Conservation (phyloP, 2,888 invertebrate genomes). For the Brachypterus glaber region DNA sequence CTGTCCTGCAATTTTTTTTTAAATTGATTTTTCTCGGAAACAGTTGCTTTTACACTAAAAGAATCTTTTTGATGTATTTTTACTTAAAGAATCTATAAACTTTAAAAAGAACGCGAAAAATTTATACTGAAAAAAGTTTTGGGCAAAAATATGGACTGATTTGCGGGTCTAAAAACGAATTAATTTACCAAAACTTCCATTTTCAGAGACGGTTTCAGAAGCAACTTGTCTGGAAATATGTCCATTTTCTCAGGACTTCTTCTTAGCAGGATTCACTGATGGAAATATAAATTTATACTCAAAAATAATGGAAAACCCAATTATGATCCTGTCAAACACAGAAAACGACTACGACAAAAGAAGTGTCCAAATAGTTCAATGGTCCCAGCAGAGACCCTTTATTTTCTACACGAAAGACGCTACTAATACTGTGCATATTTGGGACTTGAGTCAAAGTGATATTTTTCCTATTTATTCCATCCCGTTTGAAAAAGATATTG, state of each 20-base stretch:
- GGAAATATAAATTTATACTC: constrained; percentile 45
- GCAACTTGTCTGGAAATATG: constrained; percentile 43
- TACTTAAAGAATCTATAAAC: no score
- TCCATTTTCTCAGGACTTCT: constrained; percentile 43
- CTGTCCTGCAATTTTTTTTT: no score
- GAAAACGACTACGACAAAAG: constrained; percentile 29
- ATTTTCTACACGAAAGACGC: constrained; percentile 44
- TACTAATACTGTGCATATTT: constrained; percentile 42
- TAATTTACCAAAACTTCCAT: no score
- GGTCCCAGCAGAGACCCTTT: constrained; percentile 46
- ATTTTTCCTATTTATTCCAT: constrained; percentile 42
- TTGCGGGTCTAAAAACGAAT: no score
- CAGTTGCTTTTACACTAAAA: no score
- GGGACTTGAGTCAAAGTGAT: constrained; percentile 46
- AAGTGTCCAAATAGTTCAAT: constrained; percentile 41
- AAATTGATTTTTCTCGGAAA: no score
- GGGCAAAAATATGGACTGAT: no score
- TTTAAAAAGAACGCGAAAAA: no score
- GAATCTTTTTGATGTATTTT: no score
- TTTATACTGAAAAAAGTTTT: no score
- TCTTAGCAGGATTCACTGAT: constrained; percentile 44
- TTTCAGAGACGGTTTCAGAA: constrained; percentile 29
- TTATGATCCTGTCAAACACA: constrained; percentile 35
- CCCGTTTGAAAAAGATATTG: constrained; percentile 38
- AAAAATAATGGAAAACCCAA: constrained; percentile 36